Evolutionary conservation across 2,888 invertebrate species (phyloP).

Genomic region (Plagiodera versicolora): DNA sequence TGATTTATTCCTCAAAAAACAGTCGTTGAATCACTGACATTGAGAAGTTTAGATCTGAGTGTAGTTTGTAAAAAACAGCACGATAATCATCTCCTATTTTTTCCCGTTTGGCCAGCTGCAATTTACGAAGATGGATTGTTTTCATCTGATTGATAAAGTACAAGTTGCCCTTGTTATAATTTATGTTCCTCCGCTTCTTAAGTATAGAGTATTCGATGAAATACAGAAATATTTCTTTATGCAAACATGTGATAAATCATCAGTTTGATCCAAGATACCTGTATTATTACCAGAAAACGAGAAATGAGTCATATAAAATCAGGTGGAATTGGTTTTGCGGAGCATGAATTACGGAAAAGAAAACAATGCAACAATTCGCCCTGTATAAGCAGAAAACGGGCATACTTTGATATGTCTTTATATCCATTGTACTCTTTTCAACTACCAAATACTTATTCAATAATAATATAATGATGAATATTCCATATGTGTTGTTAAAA

Average conservation of each 20-base stretch:
- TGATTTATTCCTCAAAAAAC: too few relatives aligned
- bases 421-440: too few relatives aligned
- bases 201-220: constrained; percentile 14
- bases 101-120: constrained; percentile 12
- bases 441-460: too few relatives aligned
- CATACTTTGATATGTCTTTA: too few relatives aligned
- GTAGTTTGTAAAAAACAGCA: neutral
- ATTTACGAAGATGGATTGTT: constrained; percentile 21
- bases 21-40: too few relatives aligned
- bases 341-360: too few relatives aligned
- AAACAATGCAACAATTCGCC: too few relatives aligned
- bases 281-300: constrained; percentile 10
- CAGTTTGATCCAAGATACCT: neutral
- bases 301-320: constrained; percentile 1
- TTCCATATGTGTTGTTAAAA: too few relatives aligned
- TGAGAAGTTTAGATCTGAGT: neutral
- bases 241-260: constrained; percentile 12
- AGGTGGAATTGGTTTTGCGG: neutral
- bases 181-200: constrained; percentile 20
- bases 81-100: neutral
- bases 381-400: too few relatives aligned
- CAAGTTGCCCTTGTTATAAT: constrained; percentile 21
- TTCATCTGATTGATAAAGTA: constrained; percentile 24
- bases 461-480: too few relatives aligned
- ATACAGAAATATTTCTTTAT: constrained; percentile 8